These are phyloP conservation scores for Agriopis aurantiaria DNA, from an alignment of 2,888 invertebrate species.

Conservation along the genomic window DNA sequence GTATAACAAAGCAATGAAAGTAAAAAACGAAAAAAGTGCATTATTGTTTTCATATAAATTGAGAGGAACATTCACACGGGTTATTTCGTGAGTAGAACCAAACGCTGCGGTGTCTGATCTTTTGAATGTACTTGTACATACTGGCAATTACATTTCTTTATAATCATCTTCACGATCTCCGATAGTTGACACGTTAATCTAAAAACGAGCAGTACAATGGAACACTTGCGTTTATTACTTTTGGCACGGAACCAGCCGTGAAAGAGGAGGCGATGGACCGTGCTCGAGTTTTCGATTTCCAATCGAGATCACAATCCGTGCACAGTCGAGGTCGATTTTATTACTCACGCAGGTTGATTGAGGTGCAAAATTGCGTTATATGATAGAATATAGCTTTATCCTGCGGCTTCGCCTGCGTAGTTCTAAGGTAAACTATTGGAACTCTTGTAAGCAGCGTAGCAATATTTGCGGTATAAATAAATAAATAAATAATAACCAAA, in stretches of 20 bases:
- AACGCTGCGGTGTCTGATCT: conserved; percentile 12
- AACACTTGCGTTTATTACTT: conserved; percentile 69
- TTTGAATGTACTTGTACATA: conserved; percentile 30
- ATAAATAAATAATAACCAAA: no score
- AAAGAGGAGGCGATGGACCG: conserved; percentile 58
- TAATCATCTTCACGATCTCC: conserved; percentile 45
- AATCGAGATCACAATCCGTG: conserved; percentile 61
- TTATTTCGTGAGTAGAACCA: conserved; percentile 18
- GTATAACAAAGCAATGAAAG: conserved; percentile 30
- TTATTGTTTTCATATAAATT: conserved; percentile 32
- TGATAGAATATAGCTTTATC: no score
- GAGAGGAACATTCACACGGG: conserved; percentile 29
- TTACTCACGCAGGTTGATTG: conserved; percentile 21
- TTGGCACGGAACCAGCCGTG: conserved; percentile 65
- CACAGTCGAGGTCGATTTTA: conserved; percentile 69
- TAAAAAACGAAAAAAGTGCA: conserved; percentile 20
- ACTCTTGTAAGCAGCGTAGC: no score
- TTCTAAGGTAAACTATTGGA: no score
- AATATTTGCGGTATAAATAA: no score
- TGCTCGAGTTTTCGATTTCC: conserved; percentile 71
- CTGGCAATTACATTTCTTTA: conserved; percentile 42
- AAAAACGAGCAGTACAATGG: conserved; percentile 59
- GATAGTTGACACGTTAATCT: conserved; percentile 66
- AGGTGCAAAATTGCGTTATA: not conserved
- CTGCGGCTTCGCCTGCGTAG: no score